These are phyloP conservation scores for Trachops cirrhosus DNA, from an alignment of 2,797 vertebrate genomes.

Conservation along the genomic window DNA sequence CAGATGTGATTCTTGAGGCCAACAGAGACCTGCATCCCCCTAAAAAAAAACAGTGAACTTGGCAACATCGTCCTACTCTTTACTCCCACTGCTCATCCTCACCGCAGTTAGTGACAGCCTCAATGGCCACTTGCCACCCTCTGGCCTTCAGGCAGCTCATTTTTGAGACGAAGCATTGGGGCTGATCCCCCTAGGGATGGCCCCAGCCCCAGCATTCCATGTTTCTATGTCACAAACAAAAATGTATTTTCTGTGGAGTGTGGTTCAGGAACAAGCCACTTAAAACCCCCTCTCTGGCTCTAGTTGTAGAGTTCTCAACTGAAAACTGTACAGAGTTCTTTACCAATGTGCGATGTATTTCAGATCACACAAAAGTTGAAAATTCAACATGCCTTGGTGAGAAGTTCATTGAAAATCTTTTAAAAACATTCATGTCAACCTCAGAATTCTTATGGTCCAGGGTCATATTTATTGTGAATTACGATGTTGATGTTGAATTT, in stretches of 20 bases:
- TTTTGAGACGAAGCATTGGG: not conserved
- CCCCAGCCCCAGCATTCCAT: too few species aligned
- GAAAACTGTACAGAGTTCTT: not conserved
- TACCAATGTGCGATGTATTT: not conserved
- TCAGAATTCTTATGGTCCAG: not conserved
- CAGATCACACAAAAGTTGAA: not conserved
- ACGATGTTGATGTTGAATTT: not conserved
- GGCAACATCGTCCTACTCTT: rapidly evolving
- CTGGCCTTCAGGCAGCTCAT: not conserved
- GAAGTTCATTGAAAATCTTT: not conserved
- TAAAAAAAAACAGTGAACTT: rapidly evolving
- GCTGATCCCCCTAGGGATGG: too few species aligned
- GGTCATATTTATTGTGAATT: not conserved
- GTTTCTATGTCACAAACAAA: not conserved
- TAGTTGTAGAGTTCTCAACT: not conserved
- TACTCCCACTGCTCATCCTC: rapidly evolving
- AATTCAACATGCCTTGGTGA: not conserved
- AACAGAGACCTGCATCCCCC: not conserved
- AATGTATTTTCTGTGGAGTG: not conserved
- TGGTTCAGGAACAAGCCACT: not conserved
- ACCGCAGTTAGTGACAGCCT: rapidly evolving
- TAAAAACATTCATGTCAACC: rapidly evolving
- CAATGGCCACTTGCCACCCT: not conserved
- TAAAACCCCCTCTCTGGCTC: too few species aligned
- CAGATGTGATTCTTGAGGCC: not conserved